phyloP scores from a whole-genome alignment of 2,113 vertebrate genomes.

The Paramisgurnus dabryanus region DNA sequence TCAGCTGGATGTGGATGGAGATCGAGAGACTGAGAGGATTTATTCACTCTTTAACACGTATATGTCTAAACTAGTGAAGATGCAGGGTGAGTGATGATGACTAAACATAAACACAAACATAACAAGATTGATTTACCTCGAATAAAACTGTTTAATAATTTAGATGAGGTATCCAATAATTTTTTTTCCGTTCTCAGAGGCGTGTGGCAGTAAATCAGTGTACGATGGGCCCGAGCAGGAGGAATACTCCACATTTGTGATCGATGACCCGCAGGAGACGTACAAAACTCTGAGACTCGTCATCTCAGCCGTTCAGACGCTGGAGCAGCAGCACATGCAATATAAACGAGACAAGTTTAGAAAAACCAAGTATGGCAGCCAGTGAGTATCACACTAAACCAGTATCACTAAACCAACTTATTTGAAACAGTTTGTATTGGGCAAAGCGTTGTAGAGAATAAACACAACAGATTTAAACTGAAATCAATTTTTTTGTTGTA shows the following conservation, averaged over 20 bases:
- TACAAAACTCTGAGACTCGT: constrained; percentile 92
- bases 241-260: constrained; percentile 92
- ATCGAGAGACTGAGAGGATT: constrained; percentile 94
- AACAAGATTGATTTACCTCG: no score
- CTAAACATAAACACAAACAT: no score
- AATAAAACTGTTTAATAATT: no score
- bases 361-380: constrained; percentile 97
- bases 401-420: neutral
- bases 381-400: constrained; percentile 79
- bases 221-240: constrained; percentile 95
- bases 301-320: constrained; percentile 81
- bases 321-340: constrained; percentile 93
- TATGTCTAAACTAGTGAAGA: constrained; percentile 92
- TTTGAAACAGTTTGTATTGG: neutral
- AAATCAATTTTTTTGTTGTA: no score
- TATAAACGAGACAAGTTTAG: constrained; percentile 95
- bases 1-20: constrained; percentile 95
- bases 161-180: no score
- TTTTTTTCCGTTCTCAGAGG: constrained; percentile 76
- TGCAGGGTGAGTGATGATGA: constrained; percentile 84
- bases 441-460: neutral
- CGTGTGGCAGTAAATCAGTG: constrained; percentile 94
- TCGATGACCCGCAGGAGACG: constrained; percentile 94
- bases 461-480: no score
- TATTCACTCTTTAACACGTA: constrained; percentile 93